Evolutionary conservation across 2,797 vertebrate species (phyloP).

Genomic region (Limosa lapponica): DNA sequence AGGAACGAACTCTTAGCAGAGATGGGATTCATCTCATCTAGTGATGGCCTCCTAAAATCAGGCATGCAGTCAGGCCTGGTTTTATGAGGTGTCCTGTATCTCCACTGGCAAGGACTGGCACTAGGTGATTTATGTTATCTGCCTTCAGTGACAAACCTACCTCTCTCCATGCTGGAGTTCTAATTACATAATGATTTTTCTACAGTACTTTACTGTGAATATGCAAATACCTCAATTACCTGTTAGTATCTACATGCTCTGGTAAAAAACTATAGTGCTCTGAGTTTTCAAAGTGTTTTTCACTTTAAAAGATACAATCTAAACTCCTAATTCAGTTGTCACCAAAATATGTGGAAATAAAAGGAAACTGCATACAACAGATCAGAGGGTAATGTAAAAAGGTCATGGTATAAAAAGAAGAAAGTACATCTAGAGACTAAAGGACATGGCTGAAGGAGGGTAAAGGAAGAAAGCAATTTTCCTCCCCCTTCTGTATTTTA

Average conservation of each 20-base stretch:
- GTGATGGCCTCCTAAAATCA: not conserved
- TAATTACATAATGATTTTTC: not conserved
- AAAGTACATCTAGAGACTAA: not conserved
- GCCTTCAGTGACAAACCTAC: not conserved
- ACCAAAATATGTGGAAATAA: not conserved
- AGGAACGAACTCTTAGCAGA: not conserved
- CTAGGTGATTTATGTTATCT: not conserved
- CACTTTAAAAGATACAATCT: not conserved
- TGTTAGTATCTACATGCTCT: not conserved
- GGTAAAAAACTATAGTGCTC: not conserved
- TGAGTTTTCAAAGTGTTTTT: not conserved
- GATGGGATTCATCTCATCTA: not conserved
- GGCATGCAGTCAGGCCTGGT: not conserved
- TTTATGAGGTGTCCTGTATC: not conserved
- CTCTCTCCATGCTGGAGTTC: not conserved
- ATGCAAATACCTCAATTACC: not conserved
- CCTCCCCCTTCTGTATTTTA: not conserved
- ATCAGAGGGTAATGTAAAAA: not conserved
- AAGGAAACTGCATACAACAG: not conserved
- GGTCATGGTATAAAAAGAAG: not conserved
- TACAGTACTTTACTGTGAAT: not conserved
- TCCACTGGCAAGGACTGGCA: not conserved
- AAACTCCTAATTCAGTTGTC: not conserved
- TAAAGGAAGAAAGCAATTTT: slow-evolving; percentile 18
- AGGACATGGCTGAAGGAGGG: not conserved